Evolutionary conservation across 2,888 invertebrate species (phyloP).

Genomic region (Trachelus troglodyta): DNA sequence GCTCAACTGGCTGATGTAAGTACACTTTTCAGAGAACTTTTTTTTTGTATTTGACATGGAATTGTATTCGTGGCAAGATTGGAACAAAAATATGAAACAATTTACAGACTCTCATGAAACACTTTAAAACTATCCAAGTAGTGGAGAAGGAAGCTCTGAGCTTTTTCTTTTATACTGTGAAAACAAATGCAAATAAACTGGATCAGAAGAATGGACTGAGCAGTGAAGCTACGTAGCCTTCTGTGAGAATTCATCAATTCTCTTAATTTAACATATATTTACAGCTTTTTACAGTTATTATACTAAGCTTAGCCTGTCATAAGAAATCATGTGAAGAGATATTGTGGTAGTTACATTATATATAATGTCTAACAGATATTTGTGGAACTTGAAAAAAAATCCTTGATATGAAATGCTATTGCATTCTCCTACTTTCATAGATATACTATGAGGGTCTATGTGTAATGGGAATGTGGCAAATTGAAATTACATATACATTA

Average conservation of each 20-base stretch:
- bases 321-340: constrained; percentile 17
- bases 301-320: constrained; percentile 20
- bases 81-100: neutral
- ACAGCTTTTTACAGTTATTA: constrained; percentile 31
- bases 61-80: neutral
- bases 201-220: constrained; percentile 85
- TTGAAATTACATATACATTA: constrained; percentile 24
- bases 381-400: neutral
- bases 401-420: neutral
- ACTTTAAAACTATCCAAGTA: constrained; percentile 94
- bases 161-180: constrained; percentile 96
- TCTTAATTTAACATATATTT: constrained; percentile 22
- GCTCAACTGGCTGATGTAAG: constrained; percentile 95
- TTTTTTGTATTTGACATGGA: constrained; percentile 10
- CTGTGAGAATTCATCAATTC: constrained; percentile 18
- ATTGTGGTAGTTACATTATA: constrained; percentile 11
- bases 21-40: constrained; percentile 29
- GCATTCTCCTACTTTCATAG: neutral
- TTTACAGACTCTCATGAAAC: constrained; percentile 90
- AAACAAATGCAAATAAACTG: constrained; percentile 89
- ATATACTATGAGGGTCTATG: constrained; percentile 9
- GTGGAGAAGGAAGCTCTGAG: constrained; percentile 95
- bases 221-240: constrained; percentile 71
- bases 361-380: neutral
- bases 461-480: constrained; percentile 8